A percentile compares a stretch with the other conserved stretches of the same genome.
Evolutionary conservation across 2,113 vertebrate species (phyloP).

Genomic region (Paradoxurus hermaphroditus): DNA sequence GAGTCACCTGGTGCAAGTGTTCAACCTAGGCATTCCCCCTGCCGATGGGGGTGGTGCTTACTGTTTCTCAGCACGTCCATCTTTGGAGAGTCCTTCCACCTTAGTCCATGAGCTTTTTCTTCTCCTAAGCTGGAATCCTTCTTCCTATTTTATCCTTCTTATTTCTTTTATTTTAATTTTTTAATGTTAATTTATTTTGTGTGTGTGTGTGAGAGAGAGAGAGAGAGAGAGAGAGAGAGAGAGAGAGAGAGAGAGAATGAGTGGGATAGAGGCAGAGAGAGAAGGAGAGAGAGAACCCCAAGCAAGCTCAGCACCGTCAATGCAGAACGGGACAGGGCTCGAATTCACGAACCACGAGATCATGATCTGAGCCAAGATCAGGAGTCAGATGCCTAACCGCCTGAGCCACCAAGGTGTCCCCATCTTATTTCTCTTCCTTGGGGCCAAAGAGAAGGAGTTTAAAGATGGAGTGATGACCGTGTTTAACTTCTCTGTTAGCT

Average conservation of each 20-base stretch:
- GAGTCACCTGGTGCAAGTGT: neutral
- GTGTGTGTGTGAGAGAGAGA: too few relatives aligned
- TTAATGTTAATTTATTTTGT: too few relatives aligned
- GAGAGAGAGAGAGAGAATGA: too few relatives aligned
- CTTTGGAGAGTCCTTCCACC: neutral
- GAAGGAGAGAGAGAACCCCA: too few relatives aligned
- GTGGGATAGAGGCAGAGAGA: too few relatives aligned
- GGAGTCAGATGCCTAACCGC: too few relatives aligned
- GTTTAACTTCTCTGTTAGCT: slow-evolving; percentile 20
- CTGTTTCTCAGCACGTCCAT: neutral
- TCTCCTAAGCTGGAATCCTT: neutral
- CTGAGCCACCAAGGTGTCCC: too few relatives aligned
- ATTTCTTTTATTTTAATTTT: neutral
- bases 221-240: too few relatives aligned
- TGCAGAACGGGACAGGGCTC: too few relatives aligned
- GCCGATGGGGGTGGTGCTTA: neutral
- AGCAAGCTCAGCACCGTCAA: too few relatives aligned
- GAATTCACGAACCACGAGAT: too few relatives aligned
- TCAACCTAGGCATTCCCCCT: neutral
- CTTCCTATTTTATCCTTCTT: neutral
- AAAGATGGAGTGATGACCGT: neutral
- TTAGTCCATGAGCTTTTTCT: neutral
- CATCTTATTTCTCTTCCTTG: neutral
- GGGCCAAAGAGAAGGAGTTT: neutral
- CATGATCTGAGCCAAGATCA: too few relatives aligned